Base-by-base conservation (phyloP, 2,888 invertebrate genomes). In the Eilema griseolum region DNA sequence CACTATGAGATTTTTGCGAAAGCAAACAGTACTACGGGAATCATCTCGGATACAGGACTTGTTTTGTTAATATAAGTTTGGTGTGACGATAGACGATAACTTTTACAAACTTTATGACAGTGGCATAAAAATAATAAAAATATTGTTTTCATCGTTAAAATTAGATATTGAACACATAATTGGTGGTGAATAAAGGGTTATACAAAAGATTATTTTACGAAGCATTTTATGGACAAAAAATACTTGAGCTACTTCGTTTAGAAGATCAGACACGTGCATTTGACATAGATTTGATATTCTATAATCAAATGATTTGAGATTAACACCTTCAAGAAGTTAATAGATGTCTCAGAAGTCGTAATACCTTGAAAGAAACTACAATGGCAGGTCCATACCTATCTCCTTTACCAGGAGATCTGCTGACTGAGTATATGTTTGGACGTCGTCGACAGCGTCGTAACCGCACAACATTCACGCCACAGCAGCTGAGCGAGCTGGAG, bases 401-500 rank as follows among this genome's bases (percentile, higher is more conserved):
- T 64, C 98, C 98, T 0, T 90, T 98, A 61, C 98, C 98, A 46
- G 98, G 98, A 33, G 98, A 98, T 92, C 96, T 98, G n/a, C 96
- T 98, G 64, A 98, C 98, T 23, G 98, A 98, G 90, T 98, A 98
- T 86, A 98, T 98, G 98, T 98, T 98, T 89, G 98, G 98, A 14
- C 96, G 98, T 80, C 96, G 98, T 74, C 96, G 98, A 81, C 97
- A 99, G 96, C 96, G 99, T 73, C 96, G 99, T 74, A 99, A 99
- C 92, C 96, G 99, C 46, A 99, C 99, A 12, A 99, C 99, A 0
- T 99, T 99, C 90, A 98, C 98, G 37, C 98, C 99, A 1, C 98
- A 98, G 89, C 99, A 99, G 92, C 95, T 99, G 64, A 98, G 98
- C 87, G 98, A 99, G 87, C 92, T 99, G 85, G 99, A 99, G 90